Evolutionary conservation across 2,797 vertebrate genomes (phyloP).

Genomic region (Oryzias sinensis): DNA sequence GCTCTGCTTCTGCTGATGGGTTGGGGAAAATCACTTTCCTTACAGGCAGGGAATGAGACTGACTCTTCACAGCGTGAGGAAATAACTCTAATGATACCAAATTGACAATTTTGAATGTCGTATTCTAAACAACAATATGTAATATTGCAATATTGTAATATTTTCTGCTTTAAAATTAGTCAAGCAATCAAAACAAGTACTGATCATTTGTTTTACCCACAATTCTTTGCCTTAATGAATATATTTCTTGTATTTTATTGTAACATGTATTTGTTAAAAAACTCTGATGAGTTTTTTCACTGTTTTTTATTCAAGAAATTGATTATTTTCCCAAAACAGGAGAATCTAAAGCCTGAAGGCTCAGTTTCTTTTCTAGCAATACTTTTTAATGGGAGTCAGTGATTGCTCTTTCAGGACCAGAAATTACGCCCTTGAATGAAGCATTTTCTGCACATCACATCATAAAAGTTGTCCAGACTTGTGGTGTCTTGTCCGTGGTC

Average conservation of each 20-base stretch:
- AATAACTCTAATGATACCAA: conserved; percentile 65
- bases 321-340: no score
- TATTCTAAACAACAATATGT: conserved; percentile 60
- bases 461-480: neutral
- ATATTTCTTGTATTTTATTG: no score
- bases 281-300: no score
- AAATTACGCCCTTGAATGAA: neutral
- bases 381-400: neutral
- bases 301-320: no score
- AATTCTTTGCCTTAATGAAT: no score
- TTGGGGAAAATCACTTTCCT: conserved; percentile 53
- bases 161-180: conserved; percentile 7
- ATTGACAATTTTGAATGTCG: conserved; percentile 66
- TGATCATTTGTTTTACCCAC: no score
- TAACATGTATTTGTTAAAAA: no score
- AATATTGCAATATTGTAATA: conserved; percentile 22
- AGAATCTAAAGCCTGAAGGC: no score
- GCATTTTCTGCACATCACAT: conserved; percentile 1
- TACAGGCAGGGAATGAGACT: conserved; percentile 53
- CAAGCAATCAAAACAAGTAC: neutral
- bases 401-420: neutral
- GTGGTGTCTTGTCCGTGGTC: conserved; percentile 39
- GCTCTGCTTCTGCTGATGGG: conserved; percentile 50
- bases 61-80: conserved; percentile 51
- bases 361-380: no score